Evolutionary conservation across 2,888 invertebrate species (phyloP).

Genomic region (Linnaemya vulpina): DNA sequence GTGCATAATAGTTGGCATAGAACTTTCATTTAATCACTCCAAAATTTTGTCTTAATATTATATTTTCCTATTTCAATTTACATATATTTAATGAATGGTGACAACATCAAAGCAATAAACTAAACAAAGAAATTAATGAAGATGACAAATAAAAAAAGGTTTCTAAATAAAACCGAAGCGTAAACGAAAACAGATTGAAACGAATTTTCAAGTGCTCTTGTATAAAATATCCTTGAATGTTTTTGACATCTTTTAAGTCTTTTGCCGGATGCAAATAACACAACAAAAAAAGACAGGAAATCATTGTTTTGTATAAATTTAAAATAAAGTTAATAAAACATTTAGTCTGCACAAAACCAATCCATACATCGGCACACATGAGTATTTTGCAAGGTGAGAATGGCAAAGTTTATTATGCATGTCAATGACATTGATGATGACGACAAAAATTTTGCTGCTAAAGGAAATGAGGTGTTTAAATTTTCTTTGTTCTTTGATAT

Average conservation of each 20-base stretch:
- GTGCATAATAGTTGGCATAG: too few relatives aligned
- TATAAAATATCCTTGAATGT: conserved; percentile 29
- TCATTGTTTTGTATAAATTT: neutral
- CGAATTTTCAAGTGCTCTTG: neutral
- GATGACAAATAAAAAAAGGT: conserved; percentile 31
- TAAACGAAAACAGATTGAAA: conserved; percentile 4
- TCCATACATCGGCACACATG: neutral
- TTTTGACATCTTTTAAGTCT: conserved; percentile 48
- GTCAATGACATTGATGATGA: conserved; percentile 17
- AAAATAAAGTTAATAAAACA: conserved; percentile 29
- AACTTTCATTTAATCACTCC: too few relatives aligned
- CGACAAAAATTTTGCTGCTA: neutral
- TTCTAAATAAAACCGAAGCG: neutral
- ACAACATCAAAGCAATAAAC: conserved; percentile 58
- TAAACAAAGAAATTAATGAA: conserved; percentile 37
- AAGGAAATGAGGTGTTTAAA: conserved; percentile 54
- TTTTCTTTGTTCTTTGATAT: conserved; percentile 43
- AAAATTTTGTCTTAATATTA: too few relatives aligned
- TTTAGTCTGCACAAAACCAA: conserved; percentile 16
- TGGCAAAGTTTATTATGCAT: neutral
- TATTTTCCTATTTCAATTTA: neutral
- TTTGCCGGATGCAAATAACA: neutral
- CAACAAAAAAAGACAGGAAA: neutral
- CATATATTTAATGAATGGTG: neutral
- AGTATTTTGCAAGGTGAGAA: conserved; percentile 5